Evolutionary conservation across 2,888 invertebrate genomes (phyloP).

Genomic region (Andricus quercusramuli): DNA sequence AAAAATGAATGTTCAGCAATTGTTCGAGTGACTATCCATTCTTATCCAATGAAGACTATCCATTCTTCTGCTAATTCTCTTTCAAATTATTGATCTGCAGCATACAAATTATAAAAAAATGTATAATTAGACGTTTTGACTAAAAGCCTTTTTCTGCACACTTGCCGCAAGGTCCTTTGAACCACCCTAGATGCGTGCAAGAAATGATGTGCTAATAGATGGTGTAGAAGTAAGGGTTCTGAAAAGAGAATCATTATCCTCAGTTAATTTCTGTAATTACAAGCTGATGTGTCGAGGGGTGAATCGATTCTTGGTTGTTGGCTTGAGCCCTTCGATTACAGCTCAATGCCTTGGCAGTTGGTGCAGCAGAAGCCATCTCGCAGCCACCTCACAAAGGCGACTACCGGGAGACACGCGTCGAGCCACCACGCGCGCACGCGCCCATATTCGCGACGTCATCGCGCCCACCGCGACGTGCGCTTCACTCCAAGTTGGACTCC

Average conservation of each 20-base stretch:
- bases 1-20: no score
- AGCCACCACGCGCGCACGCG: constrained; percentile 55
- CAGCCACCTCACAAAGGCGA: constrained; percentile 44
- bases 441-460: constrained; percentile 50
- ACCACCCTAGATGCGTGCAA: no score
- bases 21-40: no score
- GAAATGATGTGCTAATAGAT: neutral
- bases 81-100: no score
- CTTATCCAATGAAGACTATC: no score
- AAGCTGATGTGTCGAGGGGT: neutral
- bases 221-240: neutral
- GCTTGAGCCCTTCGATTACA: constrained; percentile 15
- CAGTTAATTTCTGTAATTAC: neutral
- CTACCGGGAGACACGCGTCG: constrained; percentile 53
- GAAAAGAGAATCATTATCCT: neutral
- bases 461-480: constrained; percentile 48
- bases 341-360: constrained; percentile 20
- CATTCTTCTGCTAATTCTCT: no score
- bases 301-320: neutral
- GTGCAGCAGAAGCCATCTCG: constrained; percentile 38
- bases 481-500: constrained; percentile 69
- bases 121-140: no score
- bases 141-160: no score
- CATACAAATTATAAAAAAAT: no score
- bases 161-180: no score